A percentile compares a stretch with the other conserved stretches of the same genome.
Evolutionary conservation across 2,797 vertebrate species (phyloP).

Genomic region (Phrynocephalus vlangalii): DNA sequence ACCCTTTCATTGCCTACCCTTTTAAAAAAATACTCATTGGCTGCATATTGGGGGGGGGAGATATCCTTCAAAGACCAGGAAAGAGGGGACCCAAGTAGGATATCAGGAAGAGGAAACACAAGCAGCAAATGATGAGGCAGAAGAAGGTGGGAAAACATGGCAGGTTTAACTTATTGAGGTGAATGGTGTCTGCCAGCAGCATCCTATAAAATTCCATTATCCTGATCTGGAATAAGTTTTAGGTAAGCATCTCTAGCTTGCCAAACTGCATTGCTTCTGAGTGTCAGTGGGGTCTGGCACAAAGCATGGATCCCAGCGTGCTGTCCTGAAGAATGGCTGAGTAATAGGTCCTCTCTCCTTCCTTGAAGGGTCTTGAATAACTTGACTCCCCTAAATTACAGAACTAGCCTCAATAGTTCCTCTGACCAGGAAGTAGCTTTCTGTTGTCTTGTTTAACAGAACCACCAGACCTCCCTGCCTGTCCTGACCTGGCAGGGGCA

Average conservation of each 20-base stretch:
- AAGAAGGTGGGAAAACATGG: too few relatives aligned
- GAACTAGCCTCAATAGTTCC: neutral
- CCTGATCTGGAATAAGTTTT: too few relatives aligned
- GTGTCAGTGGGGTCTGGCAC: neutral
- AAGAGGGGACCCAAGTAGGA: neutral
- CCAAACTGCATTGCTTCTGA: neutral
- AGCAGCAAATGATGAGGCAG: too few relatives aligned
- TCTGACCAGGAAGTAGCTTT: neutral
- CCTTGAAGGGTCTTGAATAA: neutral
- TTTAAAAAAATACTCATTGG: neutral
- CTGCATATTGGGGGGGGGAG: neutral
- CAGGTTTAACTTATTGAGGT: too few relatives aligned
- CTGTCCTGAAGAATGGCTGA: too few relatives aligned
- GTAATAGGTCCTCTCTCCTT: too few relatives aligned
- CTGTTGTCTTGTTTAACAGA: neutral
- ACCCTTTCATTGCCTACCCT: too few relatives aligned
- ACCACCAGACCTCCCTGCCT: neutral
- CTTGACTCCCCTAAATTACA: too few relatives aligned
- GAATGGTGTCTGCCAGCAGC: too few relatives aligned
- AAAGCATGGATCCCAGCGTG: too few relatives aligned
- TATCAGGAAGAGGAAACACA: neutral
- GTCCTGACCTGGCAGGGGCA: neutral
- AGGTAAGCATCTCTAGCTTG: too few relatives aligned
- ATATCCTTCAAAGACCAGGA: neutral
- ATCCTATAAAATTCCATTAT: too few relatives aligned